Evolutionary conservation across 2,888 invertebrate genomes (phyloP).

Genomic region (Euproctis similis): DNA sequence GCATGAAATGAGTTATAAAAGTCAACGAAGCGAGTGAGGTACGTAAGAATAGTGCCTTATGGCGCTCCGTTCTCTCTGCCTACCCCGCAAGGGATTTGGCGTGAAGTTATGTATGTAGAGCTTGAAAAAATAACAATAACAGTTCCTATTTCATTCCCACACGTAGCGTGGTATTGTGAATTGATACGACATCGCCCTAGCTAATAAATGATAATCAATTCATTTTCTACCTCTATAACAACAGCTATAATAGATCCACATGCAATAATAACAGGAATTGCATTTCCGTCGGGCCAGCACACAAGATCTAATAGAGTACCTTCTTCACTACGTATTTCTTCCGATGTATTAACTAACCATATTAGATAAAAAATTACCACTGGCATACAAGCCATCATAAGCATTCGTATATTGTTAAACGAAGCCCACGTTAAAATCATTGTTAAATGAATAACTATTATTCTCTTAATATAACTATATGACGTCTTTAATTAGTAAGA

Average conservation of each 20-base stretch:
- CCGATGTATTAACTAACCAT: constrained; percentile 65
- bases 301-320: constrained; percentile 60
- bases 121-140: not conserved
- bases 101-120: no score
- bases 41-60: no score
- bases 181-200: no score
- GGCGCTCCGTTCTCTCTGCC: no score
- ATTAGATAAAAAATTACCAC: constrained; percentile 64
- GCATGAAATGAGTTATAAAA: no score
- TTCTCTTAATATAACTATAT: no score
- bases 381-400: constrained; percentile 66
- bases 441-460: no score
- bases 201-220: no score
- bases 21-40: no score
- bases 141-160: not conserved
- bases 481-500: no score
- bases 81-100: no score
- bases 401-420: constrained; percentile 64
- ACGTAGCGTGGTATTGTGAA: no score
- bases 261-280: constrained; percentile 63
- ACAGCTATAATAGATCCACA: constrained; percentile 59
- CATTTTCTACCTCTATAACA: constrained; percentile 49
- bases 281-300: constrained; percentile 69
- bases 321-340: constrained; percentile 63
- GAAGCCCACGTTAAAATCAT: constrained; percentile 64